Base-by-base conservation (phyloP, 1,140 invertebrate genomes). In the Oedothorax gibbosus region DNA sequence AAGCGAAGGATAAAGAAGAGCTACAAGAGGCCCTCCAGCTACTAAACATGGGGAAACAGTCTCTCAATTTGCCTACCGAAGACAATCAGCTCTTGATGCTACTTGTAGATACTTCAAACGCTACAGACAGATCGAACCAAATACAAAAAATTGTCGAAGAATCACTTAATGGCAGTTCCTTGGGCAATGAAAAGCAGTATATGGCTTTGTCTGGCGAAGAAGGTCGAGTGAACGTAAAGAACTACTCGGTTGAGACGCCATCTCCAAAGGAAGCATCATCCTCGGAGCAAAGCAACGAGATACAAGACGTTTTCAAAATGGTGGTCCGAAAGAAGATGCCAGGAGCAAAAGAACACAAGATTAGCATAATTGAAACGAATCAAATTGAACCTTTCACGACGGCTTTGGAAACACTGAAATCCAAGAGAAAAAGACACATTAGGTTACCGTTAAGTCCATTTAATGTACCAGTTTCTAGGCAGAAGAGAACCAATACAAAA, bases 261-360 rank as follows among this genome's bases (percentile, higher is more conserved):
- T 15, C 15, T 68, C 62, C 64, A 8, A 20, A 18, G n/a, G 64
- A 54, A 15, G 20, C 54, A 8, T 14, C 49, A 5, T 21, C 35
- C 20, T 15, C 50, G 3, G 20, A 21, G 2, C 14, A 56, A n/a
- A 21, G 10, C 0, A 68, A 10, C 5, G 14, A 66, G 5, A 10
- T 79, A 12, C 60, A 79, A 68, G 77, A 79, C n/a, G 49, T 79
- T 7, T 79, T 79, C 64, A 79, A 79, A 20, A 79, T 79, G 51
- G 51, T 35, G n/a, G 68, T 79, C 62, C 62, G 68, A 53, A 79
- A 79, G 20, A 79, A 68, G 50, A 18, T 50, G 3, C 77, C 77
- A 8, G 18, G 3, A 15, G n/a, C 12, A 12, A 54, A 79, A 8
- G 50, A 54, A 9, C 77, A 54, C 6, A 79, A 65, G 10, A 79